A percentile compares a stretch with the other conserved stretches of the same genome.
These are phyloP conservation scores for Drosophila paucipuncta DNA, from an alignment of 2,888 invertebrate genomes.

Conservation along the genomic window DNA sequence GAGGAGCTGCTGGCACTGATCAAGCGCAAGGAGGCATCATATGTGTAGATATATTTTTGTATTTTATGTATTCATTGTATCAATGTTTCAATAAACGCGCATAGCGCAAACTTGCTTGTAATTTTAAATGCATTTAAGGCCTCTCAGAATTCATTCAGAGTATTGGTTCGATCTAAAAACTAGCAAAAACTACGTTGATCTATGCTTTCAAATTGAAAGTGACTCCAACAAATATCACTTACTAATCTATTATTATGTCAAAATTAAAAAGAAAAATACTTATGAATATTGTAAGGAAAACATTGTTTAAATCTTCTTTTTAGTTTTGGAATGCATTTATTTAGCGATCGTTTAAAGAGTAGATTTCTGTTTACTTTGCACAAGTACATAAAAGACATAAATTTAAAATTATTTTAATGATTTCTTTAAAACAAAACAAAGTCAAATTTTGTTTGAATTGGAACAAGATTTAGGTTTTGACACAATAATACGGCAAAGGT, in stretches of 20 bases:
- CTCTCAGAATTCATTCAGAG: background rate
- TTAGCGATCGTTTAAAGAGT: slow-evolving; percentile 40
- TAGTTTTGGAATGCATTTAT: slow-evolving; percentile 50
- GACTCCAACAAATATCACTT: background rate
- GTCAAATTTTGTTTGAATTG: background rate
- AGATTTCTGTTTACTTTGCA: slow-evolving; percentile 21
- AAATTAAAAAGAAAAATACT: background rate
- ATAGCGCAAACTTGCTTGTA: background rate
- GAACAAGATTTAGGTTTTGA: slow-evolving; percentile 11
- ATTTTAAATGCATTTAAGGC: background rate
- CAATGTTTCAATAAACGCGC: background rate
- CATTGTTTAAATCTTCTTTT: background rate
- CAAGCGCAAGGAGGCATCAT: slow-evolving; percentile 86
- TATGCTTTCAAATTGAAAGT: background rate
- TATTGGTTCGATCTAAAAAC: background rate
- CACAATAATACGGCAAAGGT: slow-evolving; percentile 35
- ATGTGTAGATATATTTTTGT: background rate
- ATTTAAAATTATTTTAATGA: background rate
- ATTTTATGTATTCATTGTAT: background rate
- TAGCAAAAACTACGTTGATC: background rate
- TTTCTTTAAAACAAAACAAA: slow-evolving; percentile 18
- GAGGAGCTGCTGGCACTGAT: slow-evolving; percentile 87
- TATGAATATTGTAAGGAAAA: background rate
- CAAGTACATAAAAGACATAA: slow-evolving; percentile 23
- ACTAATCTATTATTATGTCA: background rate